phyloP scores from a whole-genome alignment of 2,888 invertebrate species.

The Amblyjoppa fuscipennis region DNA sequence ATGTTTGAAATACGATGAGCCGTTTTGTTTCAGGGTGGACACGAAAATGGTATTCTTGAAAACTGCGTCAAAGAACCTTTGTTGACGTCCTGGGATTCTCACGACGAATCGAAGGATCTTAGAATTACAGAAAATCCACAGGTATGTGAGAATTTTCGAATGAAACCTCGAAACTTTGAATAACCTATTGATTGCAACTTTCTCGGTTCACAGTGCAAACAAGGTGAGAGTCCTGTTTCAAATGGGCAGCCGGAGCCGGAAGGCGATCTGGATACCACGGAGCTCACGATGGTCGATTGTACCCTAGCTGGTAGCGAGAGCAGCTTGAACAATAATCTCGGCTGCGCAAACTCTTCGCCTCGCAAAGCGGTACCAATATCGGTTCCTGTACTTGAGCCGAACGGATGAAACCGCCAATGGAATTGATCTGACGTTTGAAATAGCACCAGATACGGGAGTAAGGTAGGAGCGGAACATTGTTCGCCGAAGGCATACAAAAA shows the following conservation, averaged over 20 bases:
- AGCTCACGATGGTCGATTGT: slow-evolving; percentile 81
- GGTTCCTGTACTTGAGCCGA: slow-evolving; percentile 81
- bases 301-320: slow-evolving; percentile 79
- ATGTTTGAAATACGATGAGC: no score
- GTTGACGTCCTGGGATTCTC: slow-evolving; percentile 80
- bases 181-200: not conserved
- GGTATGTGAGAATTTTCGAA: slow-evolving; percentile 81
- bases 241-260: slow-evolving; percentile 68
- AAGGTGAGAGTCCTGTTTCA: slow-evolving; percentile 71
- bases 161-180: not conserved
- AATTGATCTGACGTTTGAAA: slow-evolving; percentile 61
- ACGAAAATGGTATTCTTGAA: slow-evolving; percentile 86
- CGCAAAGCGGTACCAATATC: slow-evolving; percentile 76
- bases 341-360: slow-evolving; percentile 74
- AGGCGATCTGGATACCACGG: slow-evolving; percentile 79
- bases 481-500: slow-evolving; percentile 40
- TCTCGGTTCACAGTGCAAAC: slow-evolving; percentile 75
- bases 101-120: slow-evolving; percentile 86
- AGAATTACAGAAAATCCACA: slow-evolving; percentile 90
- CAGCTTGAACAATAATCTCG: slow-evolving; percentile 82
- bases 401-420: slow-evolving; percentile 79
- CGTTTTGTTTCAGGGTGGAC: slow-evolving; percentile 80
- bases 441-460: slow-evolving; percentile 54
- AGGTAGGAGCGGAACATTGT: slow-evolving; percentile 59
- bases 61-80: slow-evolving; percentile 85